Evolutionary conservation across 2,797 vertebrate species (phyloP).

Genomic region (Coilia nasus): DNA sequence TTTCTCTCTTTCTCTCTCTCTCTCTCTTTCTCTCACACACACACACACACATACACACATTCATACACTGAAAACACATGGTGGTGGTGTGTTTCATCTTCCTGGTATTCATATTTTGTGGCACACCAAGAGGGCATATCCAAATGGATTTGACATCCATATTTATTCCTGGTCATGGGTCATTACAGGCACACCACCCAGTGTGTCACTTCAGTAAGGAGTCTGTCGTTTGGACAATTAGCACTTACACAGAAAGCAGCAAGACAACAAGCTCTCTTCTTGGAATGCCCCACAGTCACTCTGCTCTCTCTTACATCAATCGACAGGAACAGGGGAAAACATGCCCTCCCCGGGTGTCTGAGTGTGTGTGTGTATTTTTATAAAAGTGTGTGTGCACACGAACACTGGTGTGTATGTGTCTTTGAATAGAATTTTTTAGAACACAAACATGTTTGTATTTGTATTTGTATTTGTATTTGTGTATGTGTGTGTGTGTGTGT

Average conservation of each 20-base stretch:
- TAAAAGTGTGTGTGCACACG: too few relatives aligned
- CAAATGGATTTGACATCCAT: background rate
- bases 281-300: background rate
- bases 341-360: background rate
- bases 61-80: background rate
- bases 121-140: background rate
- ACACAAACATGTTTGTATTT: background rate
- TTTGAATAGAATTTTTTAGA: too few relatives aligned
- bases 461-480: background rate
- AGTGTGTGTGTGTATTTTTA: background rate
- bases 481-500: slow-evolving; percentile 11
- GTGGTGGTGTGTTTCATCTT: background rate
- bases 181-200: background rate
- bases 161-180: background rate
- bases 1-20: too few relatives aligned
- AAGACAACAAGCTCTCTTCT: background rate
- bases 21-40: background rate
- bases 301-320: background rate
- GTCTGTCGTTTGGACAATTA: slow-evolving; percentile 2
- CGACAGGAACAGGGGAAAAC: background rate
- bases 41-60: slow-evolving; percentile 17
- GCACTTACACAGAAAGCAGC: background rate
- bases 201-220: background rate
- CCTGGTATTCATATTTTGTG: background rate
- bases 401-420: too few relatives aligned